Base-by-base conservation (phyloP, 2,797 vertebrate genomes). In the Tolypeutes matacus region DNA sequence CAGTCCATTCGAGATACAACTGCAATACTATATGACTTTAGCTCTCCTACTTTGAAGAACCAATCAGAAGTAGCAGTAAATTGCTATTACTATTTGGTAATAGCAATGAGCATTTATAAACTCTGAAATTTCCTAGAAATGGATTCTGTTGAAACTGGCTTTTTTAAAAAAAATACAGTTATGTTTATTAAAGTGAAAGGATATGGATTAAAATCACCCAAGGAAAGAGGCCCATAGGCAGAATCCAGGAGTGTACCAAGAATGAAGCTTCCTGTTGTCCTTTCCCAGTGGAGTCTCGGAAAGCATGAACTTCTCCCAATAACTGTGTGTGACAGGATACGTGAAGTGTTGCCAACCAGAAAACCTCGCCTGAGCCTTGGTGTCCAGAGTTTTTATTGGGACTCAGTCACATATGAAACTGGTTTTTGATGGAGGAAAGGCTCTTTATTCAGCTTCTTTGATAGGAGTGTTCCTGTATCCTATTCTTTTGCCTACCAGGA, bases 21-120 rank as follows among this genome's bases (percentile, higher is more conserved):
- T 62, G 13, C 5, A 60, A 31, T n/a, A 82, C 78, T 76, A 25
- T 25, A 36, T 76, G 25, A 85, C 49, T 84, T 20, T 31, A 56
- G 21, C 27, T 60, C 18, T 17, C 92, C 53, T 95, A 49, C 49
- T 53, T 95, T 81, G 70, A 84, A 91, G 80, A 87, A 42, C 36
- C 25, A 82, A 39, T 64, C 27, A 88, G 85, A 25, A 86, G 15
- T 69, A 88, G 53, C 2, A 42, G 27, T n/a, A 5, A 21, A 25
- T 8, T 4, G 49, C 4, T 62, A 60, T 72, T 51, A 34, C 81
- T 29, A 56, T 51, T 58, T 14, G 39, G 21, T 64, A 82, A 76
- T 60, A 34, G 25, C 46, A 92, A 49, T 34, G 73, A 23, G 13
- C 17, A 49, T 56, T 65, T 58, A 51, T 58, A 86, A 51, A 67